These are phyloP conservation scores for Maccullochella peelii DNA, from an alignment of 2,113 vertebrate genomes.

Conservation along the genomic window DNA sequence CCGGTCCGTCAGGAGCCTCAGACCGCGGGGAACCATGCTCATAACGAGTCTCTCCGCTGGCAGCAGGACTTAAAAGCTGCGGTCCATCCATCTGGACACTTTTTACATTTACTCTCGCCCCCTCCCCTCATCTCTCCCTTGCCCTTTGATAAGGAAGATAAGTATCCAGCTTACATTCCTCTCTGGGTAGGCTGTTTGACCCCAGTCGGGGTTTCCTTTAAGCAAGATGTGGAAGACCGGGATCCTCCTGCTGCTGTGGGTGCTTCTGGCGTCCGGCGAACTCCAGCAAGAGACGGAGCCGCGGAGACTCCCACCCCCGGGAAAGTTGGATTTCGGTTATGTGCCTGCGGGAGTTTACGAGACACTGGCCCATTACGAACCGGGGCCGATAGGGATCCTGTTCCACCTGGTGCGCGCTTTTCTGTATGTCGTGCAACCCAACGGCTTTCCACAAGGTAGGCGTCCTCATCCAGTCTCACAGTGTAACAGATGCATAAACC, in stretches of 20 bases:
- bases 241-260: slow-evolving; percentile 80
- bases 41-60: slow-evolving; percentile 49
- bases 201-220: background rate
- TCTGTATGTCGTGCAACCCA: slow-evolving; percentile 90
- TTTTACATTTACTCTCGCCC: slow-evolving; percentile 22
- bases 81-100: slow-evolving; percentile 47
- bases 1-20: slow-evolving; percentile 62
- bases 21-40: slow-evolving; percentile 61
- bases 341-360: slow-evolving; percentile 90
- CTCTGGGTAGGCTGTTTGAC: background rate
- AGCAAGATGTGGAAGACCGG: slow-evolving; percentile 81
- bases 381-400: slow-evolving; percentile 89
- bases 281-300: slow-evolving; percentile 70
- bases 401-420: slow-evolving; percentile 90
- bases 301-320: slow-evolving; percentile 73
- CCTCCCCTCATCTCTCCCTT: background rate
- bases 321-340: slow-evolving; percentile 89
- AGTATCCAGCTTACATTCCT: background rate
- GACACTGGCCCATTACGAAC: slow-evolving; percentile 87
- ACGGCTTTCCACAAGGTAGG: slow-evolving; percentile 93
- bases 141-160: slow-evolving; percentile 4
- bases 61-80: slow-evolving; percentile 73
- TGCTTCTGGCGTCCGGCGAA: slow-evolving; percentile 76
- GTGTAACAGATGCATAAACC: background rate
- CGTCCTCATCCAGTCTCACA: background rate